Conservation (phyloP, 2,113 vertebrate genomes). For the Otis tarda region DNA sequence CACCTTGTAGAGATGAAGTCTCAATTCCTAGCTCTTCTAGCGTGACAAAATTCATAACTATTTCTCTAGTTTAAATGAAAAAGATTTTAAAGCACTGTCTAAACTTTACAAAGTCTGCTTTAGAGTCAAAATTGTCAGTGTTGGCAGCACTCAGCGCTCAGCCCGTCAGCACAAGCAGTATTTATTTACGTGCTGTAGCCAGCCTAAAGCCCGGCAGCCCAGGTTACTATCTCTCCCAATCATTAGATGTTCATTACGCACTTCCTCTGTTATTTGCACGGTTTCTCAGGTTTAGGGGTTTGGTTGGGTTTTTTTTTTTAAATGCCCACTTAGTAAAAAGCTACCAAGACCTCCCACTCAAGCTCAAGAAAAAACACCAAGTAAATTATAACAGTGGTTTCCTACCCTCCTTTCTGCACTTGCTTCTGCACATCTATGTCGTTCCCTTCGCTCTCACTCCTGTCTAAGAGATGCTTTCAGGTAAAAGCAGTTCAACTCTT, state of each 20-base stretch:
- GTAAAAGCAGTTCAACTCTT: neutral
- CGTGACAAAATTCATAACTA: neutral
- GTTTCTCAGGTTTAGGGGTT: neutral
- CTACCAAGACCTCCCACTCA: neutral
- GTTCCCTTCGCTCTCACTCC: neutral
- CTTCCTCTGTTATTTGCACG: neutral
- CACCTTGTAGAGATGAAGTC: neutral
- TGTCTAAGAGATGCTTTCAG: neutral
- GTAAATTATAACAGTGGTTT: neutral
- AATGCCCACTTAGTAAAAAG: neutral
- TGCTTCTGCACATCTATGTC: neutral
- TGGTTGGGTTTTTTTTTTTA: neutral
- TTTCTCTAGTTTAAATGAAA: neutral
- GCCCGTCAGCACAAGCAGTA: neutral
- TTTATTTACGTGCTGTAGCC: neutral
- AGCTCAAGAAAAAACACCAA: neutral
- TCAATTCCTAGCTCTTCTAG: neutral
- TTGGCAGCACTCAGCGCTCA: neutral
- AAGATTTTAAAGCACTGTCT: neutral
- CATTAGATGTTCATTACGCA: rapidly evolving
- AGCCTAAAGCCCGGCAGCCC: neutral
- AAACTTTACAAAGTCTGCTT: neutral
- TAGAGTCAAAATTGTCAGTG: neutral
- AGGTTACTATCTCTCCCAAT: slow-evolving; percentile 15
- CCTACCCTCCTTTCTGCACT: neutral